These are phyloP conservation scores for Philereme vetulata DNA, from an alignment of 2,888 invertebrate genomes.

Conservation along the genomic window DNA sequence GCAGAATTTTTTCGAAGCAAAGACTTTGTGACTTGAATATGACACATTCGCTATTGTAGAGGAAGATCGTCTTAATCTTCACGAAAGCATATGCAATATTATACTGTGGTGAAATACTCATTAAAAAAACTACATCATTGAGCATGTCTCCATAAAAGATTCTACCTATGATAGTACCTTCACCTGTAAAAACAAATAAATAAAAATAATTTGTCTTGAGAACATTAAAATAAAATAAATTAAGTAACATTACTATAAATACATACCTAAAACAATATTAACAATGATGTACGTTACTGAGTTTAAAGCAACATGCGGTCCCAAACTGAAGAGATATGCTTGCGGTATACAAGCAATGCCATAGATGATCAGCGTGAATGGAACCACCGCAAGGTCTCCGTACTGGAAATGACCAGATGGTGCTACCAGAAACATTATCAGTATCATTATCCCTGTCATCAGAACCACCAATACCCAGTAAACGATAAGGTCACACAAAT, in stretches of 20 bases:
- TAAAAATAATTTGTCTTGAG: background rate
- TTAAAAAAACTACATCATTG: constrained; percentile 51
- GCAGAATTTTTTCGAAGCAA: constrained; percentile 56
- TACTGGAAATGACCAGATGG: constrained; percentile 48
- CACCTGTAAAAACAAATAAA: constrained; percentile 50
- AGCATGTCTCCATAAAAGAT: constrained; percentile 62
- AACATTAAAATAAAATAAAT: too few relatives aligned
- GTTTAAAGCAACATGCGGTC: constrained; percentile 62
- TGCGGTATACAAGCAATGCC: constrained; percentile 70
- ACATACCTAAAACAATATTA: constrained; percentile 62
- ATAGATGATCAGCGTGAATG: constrained; percentile 59
- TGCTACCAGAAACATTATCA: constrained; percentile 50
- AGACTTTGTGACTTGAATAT: constrained; percentile 54
- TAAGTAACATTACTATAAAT: background rate
- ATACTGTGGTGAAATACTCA: constrained; percentile 70
- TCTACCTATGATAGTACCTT: constrained; percentile 66
- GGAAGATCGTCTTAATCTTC: constrained; percentile 65
- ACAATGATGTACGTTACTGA: constrained; percentile 65
- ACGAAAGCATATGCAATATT: constrained; percentile 69
- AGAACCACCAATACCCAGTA: constrained; percentile 58
- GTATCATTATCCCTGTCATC: constrained; percentile 52
- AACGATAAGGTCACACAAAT: constrained; percentile 62
- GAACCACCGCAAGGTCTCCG: constrained; percentile 63
- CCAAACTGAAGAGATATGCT: constrained; percentile 71
- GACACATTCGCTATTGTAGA: constrained; percentile 70